A percentile compares a stretch with the other conserved stretches of the same genome.
phyloP scores from a whole-genome alignment of 2,888 invertebrate genomes.

The Panzeria rudis region DNA sequence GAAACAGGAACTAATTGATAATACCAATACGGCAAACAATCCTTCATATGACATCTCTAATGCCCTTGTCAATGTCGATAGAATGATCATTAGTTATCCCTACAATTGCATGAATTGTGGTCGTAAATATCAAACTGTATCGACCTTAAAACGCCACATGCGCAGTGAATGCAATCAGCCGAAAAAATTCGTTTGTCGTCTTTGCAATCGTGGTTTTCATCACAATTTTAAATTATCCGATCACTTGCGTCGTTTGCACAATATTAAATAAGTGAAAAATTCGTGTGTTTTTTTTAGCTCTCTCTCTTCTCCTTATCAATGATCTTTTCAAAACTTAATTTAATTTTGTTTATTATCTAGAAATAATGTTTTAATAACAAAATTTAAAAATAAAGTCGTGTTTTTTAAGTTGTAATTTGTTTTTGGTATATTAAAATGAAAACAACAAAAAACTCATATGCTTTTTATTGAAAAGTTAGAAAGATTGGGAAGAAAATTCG shows the following conservation, averaged over 20 bases:
- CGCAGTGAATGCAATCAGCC: constrained; percentile 83
- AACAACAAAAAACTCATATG: background rate
- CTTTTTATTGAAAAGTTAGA: background rate
- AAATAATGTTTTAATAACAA: constrained; percentile 12
- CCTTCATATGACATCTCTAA: constrained; percentile 45
- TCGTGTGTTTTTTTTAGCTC: background rate
- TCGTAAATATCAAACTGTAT: constrained; percentile 79
- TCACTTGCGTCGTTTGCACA: constrained; percentile 78
- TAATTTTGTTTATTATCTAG: constrained; percentile 4
- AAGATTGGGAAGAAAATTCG: too few relatives aligned
- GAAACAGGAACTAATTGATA: constrained; percentile 41
- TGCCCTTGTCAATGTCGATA: constrained; percentile 64
- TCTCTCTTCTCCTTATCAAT: background rate
- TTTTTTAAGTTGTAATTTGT: constrained; percentile 16
- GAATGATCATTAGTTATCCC: constrained; percentile 66
- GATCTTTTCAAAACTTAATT: background rate
- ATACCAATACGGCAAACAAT: background rate
- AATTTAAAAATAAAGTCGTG: constrained; percentile 28
- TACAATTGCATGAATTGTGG: constrained; percentile 79
- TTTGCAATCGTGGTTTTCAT: constrained; percentile 82
- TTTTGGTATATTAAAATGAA: constrained; percentile 18
- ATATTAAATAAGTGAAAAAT: constrained; percentile 61
- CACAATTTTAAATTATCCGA: constrained; percentile 82
- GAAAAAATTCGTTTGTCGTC: constrained; percentile 80
- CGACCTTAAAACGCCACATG: constrained; percentile 85